phyloP scores from a whole-genome alignment of 2,888 invertebrate genomes.

The Ditylenchus weischeri region DNA sequence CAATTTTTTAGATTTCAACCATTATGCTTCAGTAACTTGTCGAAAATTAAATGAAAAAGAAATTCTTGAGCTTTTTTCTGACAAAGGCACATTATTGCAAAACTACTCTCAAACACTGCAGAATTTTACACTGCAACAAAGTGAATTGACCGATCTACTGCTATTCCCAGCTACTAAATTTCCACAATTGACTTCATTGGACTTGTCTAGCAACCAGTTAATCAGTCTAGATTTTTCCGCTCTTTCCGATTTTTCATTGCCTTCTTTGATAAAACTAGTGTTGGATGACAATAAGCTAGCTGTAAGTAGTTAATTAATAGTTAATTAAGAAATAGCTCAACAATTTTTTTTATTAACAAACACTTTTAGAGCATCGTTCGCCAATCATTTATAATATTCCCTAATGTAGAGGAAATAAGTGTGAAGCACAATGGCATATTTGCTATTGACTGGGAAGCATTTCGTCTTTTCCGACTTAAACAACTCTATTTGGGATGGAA shows the following conservation, averaged over 20 bases:
- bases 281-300: conserved; percentile 28
- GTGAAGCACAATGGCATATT: conserved; percentile 32
- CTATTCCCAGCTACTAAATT: conserved; percentile 5
- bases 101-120: conserved; percentile 12
- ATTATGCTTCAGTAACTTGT: not conserved
- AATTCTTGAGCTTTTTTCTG: not conserved
- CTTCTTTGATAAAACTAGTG: conserved; percentile 17
- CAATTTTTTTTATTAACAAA: too few species aligned
- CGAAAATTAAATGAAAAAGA: not conserved
- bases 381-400: conserved; percentile 28
- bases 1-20: too few species aligned
- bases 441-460: conserved; percentile 40
- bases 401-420: conserved; percentile 40
- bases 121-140: conserved; percentile 5
- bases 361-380: conserved; percentile 29
- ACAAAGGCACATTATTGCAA: not conserved
- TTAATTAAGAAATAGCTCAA: too few species aligned
- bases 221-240: conserved; percentile 13
- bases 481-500: conserved; percentile 29
- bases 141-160: conserved; percentile 14
- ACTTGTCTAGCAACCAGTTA: conserved; percentile 23
- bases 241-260: conserved; percentile 16
- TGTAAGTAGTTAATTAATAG: too few species aligned
- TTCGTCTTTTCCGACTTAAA: conserved; percentile 34
- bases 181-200: conserved; percentile 20